Base-by-base conservation (phyloP, 2,888 invertebrate species). In the Mesorhabditis sp. region DNA sequence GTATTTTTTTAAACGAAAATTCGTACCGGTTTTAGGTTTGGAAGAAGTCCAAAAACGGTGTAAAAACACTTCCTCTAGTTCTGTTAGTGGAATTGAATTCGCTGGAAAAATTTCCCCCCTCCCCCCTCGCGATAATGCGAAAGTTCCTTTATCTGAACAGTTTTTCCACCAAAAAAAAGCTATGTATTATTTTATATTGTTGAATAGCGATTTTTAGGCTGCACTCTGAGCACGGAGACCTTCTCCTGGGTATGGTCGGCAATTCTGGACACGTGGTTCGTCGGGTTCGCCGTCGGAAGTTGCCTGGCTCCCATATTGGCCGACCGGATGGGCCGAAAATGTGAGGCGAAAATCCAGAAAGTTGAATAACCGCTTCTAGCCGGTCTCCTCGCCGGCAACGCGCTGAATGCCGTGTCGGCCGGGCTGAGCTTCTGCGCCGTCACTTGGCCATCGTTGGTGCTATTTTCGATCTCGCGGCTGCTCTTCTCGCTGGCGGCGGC, bases 211-310 rank as follows among this genome's bases (percentile, higher is more conserved):
- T 10, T 66, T 62, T 50, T 44, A 71, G 64, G 45, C 68, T 10
- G 43, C 62, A 28, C 28, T 15, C 61, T 28, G 43, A n/a, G 67
- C 42, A 67, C 69, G 45, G 28, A 45, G 45, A 63, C 45, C 13
- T 83, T 78, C 70, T 75, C 78, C 45, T 83, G 83, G 83, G 62
- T 74, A 7, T 83, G 82, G 82, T 79, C 80, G 4, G 77, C 75
- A 44, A 69, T 80, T 66, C 70, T 83, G 50, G 80, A 83, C 50
- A 70, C 77, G 5, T 82, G 80, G 70, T 81, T 82, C 67, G 67
- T 80, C 45, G 83, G 83, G 5, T 81, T 81, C 67, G 75, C 82
- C 1, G 43, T 72, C 6, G 82, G 83, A 44, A 80, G 78, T 65
- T 71, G 75, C 43, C 43, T 81, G 4, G 75, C 82, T 4, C 78